Evolutionary conservation across 2,113 vertebrate genomes (phyloP), one percentile per base, ranked within the genome.

Genomic region (Cebus imitator): DNA sequence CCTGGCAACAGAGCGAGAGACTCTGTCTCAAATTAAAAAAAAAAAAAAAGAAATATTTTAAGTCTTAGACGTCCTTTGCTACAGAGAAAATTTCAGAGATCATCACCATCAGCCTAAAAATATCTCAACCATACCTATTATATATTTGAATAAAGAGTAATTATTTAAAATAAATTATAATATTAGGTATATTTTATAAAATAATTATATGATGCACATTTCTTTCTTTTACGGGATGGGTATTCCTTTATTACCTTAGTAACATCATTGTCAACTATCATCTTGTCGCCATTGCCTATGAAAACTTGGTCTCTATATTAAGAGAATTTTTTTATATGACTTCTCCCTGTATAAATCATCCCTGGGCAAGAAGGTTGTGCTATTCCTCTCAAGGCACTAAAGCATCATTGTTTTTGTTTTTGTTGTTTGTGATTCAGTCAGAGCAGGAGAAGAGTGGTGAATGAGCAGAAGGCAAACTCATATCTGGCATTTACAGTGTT

Each of bases 91-190:
- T 21, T 79, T 92, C 75, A 95, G 57, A 85, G 40, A 85, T 45
- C 45, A 52, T 90, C 27, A 87, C 37, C n/a, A 70, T 30, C n/a
- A 78, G 79, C 27, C 30, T 81, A 87, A 90, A 78, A 82, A 68
- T 81, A 12, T 32, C 81, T 78, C n/a, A 57, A 87, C 11, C 32
- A 23, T 87, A 85, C 88, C 61, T 83, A 79, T 72, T 92, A 72
- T 8, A 52, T 64, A 70, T 85, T 66, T 85, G 27, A 90, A 16
- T 50, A 57, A 87, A 57, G 8, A 68, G 14, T 70, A 61, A 84
- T 87, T 88, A 83, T 81, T 90, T 80, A 48, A 94, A 95, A 72
- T 90, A 84, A n/a, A 68, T 68, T n/a, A 32, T 68, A 68, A 18
- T 68, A n/a, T 68, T 68, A 68, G 16, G 16, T 8, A n/a, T 68